phyloP scores from a whole-genome alignment of 2,113 vertebrate species.

The Columba janthina region DNA sequence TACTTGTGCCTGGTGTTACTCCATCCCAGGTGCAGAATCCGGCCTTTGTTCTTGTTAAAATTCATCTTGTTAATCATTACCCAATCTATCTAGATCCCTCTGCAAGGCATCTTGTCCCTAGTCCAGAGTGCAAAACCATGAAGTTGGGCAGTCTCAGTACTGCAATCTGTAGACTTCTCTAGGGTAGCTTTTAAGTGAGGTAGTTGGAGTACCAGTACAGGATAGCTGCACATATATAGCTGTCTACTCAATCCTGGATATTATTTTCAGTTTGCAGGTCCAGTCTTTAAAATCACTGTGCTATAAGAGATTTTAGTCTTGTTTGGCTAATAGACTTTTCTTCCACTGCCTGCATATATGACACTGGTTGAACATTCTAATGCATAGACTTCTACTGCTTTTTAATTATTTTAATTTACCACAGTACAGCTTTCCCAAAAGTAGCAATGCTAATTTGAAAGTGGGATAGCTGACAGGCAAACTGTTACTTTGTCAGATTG shows the following conservation, averaged over 20 bases:
- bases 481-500: not conserved
- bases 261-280: not conserved
- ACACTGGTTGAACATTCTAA: not conserved
- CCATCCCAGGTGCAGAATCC: not conserved
- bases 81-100: not conserved
- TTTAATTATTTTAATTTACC: not conserved
- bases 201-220: not conserved
- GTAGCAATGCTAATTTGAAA: not conserved
- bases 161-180: not conserved
- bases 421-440: not conserved
- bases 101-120: not conserved
- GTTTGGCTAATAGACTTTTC: not conserved
- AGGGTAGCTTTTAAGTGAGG: not conserved
- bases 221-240: not conserved
- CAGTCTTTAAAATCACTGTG: not conserved
- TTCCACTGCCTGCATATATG: not conserved
- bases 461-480: not conserved
- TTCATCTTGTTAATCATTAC: not conserved
- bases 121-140: not conserved
- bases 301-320: not conserved
- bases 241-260: not conserved
- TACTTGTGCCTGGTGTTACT: accelerated
- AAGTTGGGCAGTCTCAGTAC: not conserved
- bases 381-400: not conserved
- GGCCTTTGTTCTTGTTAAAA: not conserved